Evolutionary conservation across 2,113 vertebrate genomes (phyloP).

Genomic region (Cephalophus harveyi): DNA sequence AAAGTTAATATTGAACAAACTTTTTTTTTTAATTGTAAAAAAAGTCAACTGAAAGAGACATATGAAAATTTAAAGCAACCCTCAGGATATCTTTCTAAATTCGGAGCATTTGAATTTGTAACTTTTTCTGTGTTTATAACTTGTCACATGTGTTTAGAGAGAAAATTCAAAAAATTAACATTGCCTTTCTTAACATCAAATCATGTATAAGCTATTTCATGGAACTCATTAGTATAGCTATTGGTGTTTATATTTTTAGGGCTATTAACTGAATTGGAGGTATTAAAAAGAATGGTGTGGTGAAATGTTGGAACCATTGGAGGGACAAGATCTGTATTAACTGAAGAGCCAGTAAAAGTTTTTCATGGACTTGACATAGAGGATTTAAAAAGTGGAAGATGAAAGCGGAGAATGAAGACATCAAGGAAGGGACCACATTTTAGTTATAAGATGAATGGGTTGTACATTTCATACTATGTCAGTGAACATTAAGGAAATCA

Average conservation of each 20-base stretch:
- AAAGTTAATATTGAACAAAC: neutral
- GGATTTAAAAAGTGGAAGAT: neutral
- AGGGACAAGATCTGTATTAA: neutral
- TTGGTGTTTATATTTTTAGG: neutral
- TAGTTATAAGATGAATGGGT: neutral
- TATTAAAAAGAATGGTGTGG: neutral
- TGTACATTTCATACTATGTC: neutral
- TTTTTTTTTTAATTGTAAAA: neutral
- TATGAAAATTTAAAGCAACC: conserved; percentile 47
- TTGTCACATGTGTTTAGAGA: conserved; percentile 47
- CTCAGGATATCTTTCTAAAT: conserved; percentile 38
- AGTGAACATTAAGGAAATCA: neutral
- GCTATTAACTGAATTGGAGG: neutral
- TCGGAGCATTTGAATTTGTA: conserved; percentile 21
- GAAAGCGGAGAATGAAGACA: neutral
- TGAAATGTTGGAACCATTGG: neutral
- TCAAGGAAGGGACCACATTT: neutral
- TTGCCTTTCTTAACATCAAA: neutral
- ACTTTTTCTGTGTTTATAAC: neutral
- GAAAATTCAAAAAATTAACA: neutral
- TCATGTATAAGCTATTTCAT: neutral
- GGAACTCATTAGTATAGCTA: neutral
- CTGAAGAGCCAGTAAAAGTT: neutral
- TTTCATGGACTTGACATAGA: neutral
- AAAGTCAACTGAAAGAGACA: neutral